Evolutionary conservation across 2,113 vertebrate species (phyloP), one percentile per base, ranked within the genome.

Genomic region (Dolichotis patagonum): DNA sequence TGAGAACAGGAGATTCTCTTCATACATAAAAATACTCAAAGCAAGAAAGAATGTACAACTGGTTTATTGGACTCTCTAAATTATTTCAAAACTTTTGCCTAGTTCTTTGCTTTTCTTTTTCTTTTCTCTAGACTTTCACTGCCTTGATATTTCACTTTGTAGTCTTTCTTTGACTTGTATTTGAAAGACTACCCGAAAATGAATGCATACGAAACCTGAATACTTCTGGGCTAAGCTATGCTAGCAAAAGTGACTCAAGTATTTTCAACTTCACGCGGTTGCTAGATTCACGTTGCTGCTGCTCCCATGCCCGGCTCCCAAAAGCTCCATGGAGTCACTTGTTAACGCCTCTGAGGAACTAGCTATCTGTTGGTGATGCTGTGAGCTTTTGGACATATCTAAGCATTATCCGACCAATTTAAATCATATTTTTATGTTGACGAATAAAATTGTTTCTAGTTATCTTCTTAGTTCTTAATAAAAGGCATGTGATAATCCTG

Each of bases 171-270:
- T 91, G 35, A 95, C 88, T 95, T 69, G 73, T 83, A 86, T 88
- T 88, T 94, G 78, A 97, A 94, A 94, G 14, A 2, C 30, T 54
- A 17, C 20, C 3, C 35, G 30, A 75, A 49, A 71, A 65, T 65
- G 30, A 94, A 92, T 85, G 19, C 13, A 78, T 94, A 94, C 82
- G 63, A 91, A 94, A 78, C 16, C 49, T 82, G 88, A 96, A 71
- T 73, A 52, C 69, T 78, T 94, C 56, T 82, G 56, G 71, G 65
- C 24, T 58, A 96, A 91, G 38, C 30, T 91, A 77, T 89, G 22
- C 54, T 58, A 63, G 20, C 35, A 78, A 85, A 96, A 43, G 7
- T 69, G 43, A 87, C 30, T 94, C 7, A 88, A 14, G 22, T 81
- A 62, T 8, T 62, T 84, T 6, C 28, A 41, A 56, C 5, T 67